Conservation (phyloP, 2,113 vertebrate genomes). For the Ageneiosus marmoratus region DNA sequence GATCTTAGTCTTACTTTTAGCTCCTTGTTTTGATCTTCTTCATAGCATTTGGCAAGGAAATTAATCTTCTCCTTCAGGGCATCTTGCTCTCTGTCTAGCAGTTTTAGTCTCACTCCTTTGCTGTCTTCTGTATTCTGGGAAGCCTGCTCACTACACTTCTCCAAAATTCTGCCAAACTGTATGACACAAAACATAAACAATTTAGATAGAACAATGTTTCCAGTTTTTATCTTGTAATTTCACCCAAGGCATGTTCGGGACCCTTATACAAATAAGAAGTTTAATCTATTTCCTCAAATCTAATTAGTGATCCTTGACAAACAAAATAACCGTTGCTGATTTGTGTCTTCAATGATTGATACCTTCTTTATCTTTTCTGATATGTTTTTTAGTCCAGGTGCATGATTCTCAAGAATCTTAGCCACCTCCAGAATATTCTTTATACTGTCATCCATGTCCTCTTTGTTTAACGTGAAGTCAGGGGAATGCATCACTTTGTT, state of each 20-base stretch:
- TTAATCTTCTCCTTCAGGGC: constrained; percentile 61
- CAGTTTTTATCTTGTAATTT: neutral
- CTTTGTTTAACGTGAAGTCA: constrained; percentile 45
- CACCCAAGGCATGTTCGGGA: neutral
- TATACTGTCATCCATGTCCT: constrained; percentile 26
- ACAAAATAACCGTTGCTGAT: neutral
- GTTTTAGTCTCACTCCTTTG: constrained; percentile 7
- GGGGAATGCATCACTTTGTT: constrained; percentile 62
- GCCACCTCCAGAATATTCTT: constrained; percentile 31
- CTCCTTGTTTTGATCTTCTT: constrained; percentile 38
- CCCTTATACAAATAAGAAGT: neutral
- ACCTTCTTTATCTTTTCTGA: constrained; percentile 52
- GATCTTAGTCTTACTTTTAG: constrained; percentile 29
- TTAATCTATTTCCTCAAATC: neutral
- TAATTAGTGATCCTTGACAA: neutral
- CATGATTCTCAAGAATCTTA: neutral
- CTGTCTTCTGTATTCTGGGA: neutral
- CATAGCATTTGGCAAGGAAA: constrained; percentile 26
- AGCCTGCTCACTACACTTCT: neutral
- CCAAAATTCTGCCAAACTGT: constrained; percentile 44
- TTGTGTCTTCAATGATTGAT: neutral
- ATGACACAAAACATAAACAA: constrained; percentile 18
- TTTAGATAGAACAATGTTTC: neutral
- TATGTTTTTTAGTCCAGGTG: constrained; percentile 34
- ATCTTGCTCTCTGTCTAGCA: constrained; percentile 51